Conservation (phyloP, 2,888 invertebrate species). For the Stenodema calcarata region DNA sequence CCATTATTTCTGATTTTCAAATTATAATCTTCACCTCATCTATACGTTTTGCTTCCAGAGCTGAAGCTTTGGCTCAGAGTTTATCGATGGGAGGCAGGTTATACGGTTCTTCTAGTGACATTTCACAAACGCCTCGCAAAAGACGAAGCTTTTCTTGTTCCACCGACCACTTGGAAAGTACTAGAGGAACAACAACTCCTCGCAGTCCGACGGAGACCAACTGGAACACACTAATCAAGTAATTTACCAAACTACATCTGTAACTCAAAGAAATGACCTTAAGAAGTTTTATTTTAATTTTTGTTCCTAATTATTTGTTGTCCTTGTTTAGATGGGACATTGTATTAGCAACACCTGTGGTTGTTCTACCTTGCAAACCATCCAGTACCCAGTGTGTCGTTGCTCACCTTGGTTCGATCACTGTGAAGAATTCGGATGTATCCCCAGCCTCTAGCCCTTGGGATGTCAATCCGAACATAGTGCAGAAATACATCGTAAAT, state of each 20-base stretch:
- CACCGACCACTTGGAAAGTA: constrained; percentile 57
- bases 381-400: constrained; percentile 84
- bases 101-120: constrained; percentile 59
- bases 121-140: constrained; percentile 59
- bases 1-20: too few relatives aligned
- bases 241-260: not conserved
- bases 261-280: too few relatives aligned
- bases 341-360: constrained; percentile 87
- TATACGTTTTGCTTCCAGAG: constrained; percentile 60
- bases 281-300: too few relatives aligned
- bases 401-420: constrained; percentile 90
- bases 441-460: constrained; percentile 53
- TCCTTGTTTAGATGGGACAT: constrained; percentile 70
- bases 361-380: constrained; percentile 82
- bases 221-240: constrained; percentile 55
- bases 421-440: constrained; percentile 61
- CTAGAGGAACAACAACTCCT: constrained; percentile 55
- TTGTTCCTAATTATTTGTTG: constrained; percentile 31
- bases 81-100: constrained; percentile 67
- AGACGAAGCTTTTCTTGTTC: constrained; percentile 58
- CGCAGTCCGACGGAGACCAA: constrained; percentile 54
- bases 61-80: constrained; percentile 63
- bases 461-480: constrained; percentile 52
- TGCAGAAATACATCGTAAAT: constrained; percentile 70
- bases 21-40: not conserved